Base-by-base conservation (phyloP, 1,140 invertebrate species). In the Ceratina calcarata region DNA sequence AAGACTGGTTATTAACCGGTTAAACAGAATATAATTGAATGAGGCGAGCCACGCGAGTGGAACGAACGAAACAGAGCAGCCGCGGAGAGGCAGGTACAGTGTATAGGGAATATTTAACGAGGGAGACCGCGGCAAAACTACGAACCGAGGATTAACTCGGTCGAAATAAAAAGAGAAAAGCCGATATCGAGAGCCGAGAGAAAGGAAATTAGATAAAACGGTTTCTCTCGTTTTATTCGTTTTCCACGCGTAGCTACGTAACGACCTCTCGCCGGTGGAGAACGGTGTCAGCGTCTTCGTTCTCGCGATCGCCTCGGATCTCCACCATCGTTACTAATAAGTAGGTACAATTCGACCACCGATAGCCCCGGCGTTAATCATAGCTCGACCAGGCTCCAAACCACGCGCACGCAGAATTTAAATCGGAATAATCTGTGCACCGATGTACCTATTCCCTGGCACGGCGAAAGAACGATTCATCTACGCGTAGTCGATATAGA, bases 11-110 rank as follows among this genome's bases (percentile, higher is more conserved):
- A 49, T 68, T 68, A 68, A 68, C 66, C 49, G 16, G 49, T 68
- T 68, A 68, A 68, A 68, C 66, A 68, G 49, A 68, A 49, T 16
- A 53, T 68, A 68, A 68, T 68, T 68, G 66, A 68, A 53, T 68
- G 49, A 53, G 66, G 45, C 49, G 66, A 53, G 16, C 22, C 49
- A 68, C 18, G 24, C 16, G n/a, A 68, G 66, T 53, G 53, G 53
- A 68, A 53, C 16, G 13, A 45, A 51, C 60, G 60, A 61, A 61
- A 45, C 37, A 32, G 27, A 32, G 27, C 27, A 4, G 27, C 27
- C 10, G 37, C 37, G 37, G 6, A 10, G 6, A 45, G 37, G 6
- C 37, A 45, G 37, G 6, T 45, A 45, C 10, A 45, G 37, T 45
- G 60, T 16, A 13, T 27, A 68, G 49, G 18, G 66, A 68, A 68